Evolutionary conservation across 2,113 vertebrate genomes (phyloP).

Genomic region (Ceyx margarethae): DNA sequence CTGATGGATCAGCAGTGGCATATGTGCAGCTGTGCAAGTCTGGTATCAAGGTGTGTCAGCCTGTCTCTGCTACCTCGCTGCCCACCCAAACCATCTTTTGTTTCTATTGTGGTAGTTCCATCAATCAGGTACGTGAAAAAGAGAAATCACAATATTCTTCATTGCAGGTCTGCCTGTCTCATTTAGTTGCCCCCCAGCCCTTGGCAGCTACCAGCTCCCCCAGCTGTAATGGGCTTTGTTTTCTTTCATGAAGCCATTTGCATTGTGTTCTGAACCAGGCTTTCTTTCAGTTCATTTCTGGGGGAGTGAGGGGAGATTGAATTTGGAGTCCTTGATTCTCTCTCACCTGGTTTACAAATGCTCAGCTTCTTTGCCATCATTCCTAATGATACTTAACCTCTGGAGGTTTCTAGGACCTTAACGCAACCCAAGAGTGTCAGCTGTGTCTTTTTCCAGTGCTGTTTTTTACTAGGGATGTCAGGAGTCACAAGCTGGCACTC

Average conservation of each 20-base stretch:
- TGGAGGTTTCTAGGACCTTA: not conserved
- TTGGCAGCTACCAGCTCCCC: not conserved
- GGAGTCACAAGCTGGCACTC: not conserved
- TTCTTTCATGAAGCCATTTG: not conserved
- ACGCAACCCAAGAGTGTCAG: not conserved
- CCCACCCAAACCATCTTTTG: conserved; percentile 55
- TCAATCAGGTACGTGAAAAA: not conserved
- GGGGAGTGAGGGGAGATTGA: accelerated
- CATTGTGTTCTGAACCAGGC: not conserved
- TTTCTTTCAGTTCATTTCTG: not conserved
- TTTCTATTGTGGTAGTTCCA: conserved; percentile 43
- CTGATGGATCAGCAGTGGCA: conserved; percentile 63
- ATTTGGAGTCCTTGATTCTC: not conserved
- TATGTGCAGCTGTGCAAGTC: conserved; percentile 63
- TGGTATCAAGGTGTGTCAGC: conserved; percentile 55
- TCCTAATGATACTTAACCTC: conserved; percentile 1
- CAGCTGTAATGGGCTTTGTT: not conserved
- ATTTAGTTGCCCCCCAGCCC: not conserved
- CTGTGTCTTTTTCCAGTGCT: not conserved
- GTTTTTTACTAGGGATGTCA: conserved; percentile 1
- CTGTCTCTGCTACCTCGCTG: not conserved
- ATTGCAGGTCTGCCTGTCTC: not conserved
- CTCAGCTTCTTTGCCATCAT: not conserved
- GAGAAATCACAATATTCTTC: not conserved
- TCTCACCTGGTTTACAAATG: conserved; percentile 12